Percentiles rank a stretch among this genome's conserved stretches.
These are phyloP conservation scores for Microcebus ravelobensis DNA, from an alignment of 2,113 vertebrate genomes.

Conservation along the genomic window DNA sequence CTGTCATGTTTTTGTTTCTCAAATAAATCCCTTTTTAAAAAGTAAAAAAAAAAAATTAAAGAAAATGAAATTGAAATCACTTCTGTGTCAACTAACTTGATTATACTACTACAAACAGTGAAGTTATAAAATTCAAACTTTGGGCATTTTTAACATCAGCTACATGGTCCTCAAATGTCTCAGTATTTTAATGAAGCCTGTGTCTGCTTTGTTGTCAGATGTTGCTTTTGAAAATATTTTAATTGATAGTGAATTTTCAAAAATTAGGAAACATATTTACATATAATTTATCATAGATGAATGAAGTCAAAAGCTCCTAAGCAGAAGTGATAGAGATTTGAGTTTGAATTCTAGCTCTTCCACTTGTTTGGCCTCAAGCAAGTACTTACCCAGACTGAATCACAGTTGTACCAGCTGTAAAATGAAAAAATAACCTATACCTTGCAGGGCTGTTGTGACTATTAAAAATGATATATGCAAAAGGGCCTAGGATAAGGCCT, in stretches of 20 bases:
- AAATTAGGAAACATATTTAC: neutral
- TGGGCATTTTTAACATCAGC: neutral
- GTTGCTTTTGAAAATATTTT: conserved; percentile 37
- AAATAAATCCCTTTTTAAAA: no score
- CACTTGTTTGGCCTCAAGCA: conserved; percentile 21
- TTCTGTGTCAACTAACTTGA: neutral
- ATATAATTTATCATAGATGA: neutral
- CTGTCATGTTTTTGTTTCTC: no score
- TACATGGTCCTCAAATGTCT: neutral
- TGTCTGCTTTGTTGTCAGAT: neutral
- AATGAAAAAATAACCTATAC: conserved; percentile 6
- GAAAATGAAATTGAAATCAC: conserved; percentile 14
- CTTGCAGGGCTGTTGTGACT: conserved; percentile 36
- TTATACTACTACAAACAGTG: neutral
- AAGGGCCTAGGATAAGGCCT: neutral
- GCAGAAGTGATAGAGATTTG: conserved; percentile 31
- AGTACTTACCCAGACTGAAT: conserved; percentile 10
- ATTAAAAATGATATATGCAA: conserved; percentile 44
- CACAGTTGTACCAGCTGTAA: conserved; percentile 3
- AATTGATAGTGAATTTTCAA: conserved; percentile 45
- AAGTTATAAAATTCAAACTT: conserved; percentile 32
- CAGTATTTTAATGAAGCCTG: neutral
- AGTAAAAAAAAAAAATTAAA: no score
- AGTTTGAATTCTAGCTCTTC: conserved; percentile 40
- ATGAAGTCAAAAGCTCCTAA: neutral